Evolutionary conservation across 2,888 invertebrate genomes (phyloP), one percentile per base, ranked within the genome.

Genomic region (Prosopocoilus inquinatus): DNA sequence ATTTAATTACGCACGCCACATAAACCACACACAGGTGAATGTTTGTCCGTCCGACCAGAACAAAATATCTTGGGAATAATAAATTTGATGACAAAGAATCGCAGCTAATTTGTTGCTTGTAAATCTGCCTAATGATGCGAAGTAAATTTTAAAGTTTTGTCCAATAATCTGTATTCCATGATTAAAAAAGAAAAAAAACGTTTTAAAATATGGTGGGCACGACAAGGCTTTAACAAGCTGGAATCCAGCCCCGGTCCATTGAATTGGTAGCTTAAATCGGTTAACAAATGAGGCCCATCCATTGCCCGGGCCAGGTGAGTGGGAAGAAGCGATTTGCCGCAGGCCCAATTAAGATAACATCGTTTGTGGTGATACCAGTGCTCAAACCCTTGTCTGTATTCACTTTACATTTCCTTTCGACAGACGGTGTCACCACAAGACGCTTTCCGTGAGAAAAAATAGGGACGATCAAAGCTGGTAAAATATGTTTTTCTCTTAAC

Each of bases 301-400:
- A 33, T 47, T 48, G 20, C 38, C 15, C 47, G 47, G 33, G 15
- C 12, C 15, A 61, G 55, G 56, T 50, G 58, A 58, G 57, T 55
- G 58, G 58, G 58, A 53, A 47, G 53, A 58, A 63, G 57, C 61
- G 63, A 63, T 62, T 62, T 59, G 60, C 63, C 63, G 47, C 55
- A 53, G 55, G 60, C 57, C 54, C 61, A 63, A 63, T 63, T 63
- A 63, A 63, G 61, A 63, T 63, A 63, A 62, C 58, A 63, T 62
- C 63, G 57, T 55, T 56, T 58, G 57, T 53, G 58, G 58, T 60
- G 62, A 58, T 50, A 50, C 55, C 50, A 47, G 46, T 47, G 56
- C 50, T 48, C 34, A 44, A 48, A 39, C 47, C 55, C 55, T 57
- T 51, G 58, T 54, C 49, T 50, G n/a, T 41, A 41, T 41, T 41